These are phyloP conservation scores for Etheostoma perlongum DNA, from an alignment of 2,797 vertebrate species.

Conservation along the genomic window DNA sequence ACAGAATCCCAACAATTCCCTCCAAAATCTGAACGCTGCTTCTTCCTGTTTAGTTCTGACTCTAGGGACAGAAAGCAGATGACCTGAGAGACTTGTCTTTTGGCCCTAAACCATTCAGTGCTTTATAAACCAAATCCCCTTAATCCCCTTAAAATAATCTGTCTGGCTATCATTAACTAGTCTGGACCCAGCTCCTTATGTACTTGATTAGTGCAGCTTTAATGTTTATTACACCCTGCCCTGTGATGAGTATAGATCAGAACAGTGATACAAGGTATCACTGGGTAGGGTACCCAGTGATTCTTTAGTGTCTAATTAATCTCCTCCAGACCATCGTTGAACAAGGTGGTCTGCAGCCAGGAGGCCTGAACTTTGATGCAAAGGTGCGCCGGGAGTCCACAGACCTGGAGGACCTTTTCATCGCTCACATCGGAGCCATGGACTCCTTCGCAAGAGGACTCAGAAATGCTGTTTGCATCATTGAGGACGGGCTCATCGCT, in stretches of 20 bases:
- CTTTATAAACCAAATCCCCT: too few species aligned
- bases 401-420: constrained; percentile 81
- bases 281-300: too few species aligned
- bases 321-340: constrained; percentile 74
- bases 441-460: constrained; percentile 82
- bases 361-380: constrained; percentile 82
- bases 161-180: too few species aligned
- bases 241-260: not conserved
- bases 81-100: too few species aligned
- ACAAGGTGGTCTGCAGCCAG: constrained; percentile 80
- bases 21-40: too few species aligned
- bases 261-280: not conserved
- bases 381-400: constrained; percentile 81
- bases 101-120: too few species aligned
- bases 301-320: not conserved
- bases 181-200: too few species aligned
- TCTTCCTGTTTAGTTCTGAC: too few species aligned
- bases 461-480: constrained; percentile 72
- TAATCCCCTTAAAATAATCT: too few species aligned
- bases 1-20: too few species aligned
- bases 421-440: constrained; percentile 81
- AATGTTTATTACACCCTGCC: not conserved
- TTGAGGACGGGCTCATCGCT: constrained; percentile 72
- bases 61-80: too few species aligned
- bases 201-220: not conserved